phyloP scores from a whole-genome alignment of 2,888 invertebrate genomes.

The Globia sparganii region DNA sequence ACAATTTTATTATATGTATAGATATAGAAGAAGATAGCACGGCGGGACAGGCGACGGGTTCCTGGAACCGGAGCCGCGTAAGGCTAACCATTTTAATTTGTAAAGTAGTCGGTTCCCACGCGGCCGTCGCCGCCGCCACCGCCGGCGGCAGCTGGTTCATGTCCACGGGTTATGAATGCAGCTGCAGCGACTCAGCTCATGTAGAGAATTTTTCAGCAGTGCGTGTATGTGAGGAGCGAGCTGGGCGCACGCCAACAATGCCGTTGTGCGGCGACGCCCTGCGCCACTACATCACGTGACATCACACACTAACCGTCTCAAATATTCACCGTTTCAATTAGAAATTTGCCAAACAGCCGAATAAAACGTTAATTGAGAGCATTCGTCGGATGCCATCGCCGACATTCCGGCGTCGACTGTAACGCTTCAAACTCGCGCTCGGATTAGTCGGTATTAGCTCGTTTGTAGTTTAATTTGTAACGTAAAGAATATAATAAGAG shows the following conservation, averaged over 20 bases:
- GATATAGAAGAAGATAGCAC: conserved; percentile 43
- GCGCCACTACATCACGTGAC: conserved; percentile 67
- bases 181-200: conserved; percentile 18
- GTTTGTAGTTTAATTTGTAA: conserved; percentile 75
- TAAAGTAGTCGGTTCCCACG: conserved; percentile 51
- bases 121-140: background rate
- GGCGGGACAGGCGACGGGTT: conserved; percentile 34
- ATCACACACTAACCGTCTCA: conserved; percentile 71
- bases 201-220: conserved; percentile 53
- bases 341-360: conserved; percentile 79
- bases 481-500: conserved; percentile 72
- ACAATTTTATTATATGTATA: no score
- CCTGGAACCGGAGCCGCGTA: conserved; percentile 43
- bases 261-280: conserved; percentile 63
- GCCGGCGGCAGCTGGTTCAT: background rate
- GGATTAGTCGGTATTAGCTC: conserved; percentile 67
- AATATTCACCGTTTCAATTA: conserved; percentile 80
- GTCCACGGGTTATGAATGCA: conserved; percentile 39
- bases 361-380: conserved; percentile 80
- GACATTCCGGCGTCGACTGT: conserved; percentile 70
- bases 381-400: conserved; percentile 73
- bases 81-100: conserved; percentile 25
- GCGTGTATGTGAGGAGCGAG: conserved; percentile 54
- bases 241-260: conserved; percentile 74
- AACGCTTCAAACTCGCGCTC: conserved; percentile 62